A percentile compares a stretch with the other conserved stretches of the same genome.
Conservation (phyloP, 2,113 vertebrate genomes). For the Otus sunia region DNA sequence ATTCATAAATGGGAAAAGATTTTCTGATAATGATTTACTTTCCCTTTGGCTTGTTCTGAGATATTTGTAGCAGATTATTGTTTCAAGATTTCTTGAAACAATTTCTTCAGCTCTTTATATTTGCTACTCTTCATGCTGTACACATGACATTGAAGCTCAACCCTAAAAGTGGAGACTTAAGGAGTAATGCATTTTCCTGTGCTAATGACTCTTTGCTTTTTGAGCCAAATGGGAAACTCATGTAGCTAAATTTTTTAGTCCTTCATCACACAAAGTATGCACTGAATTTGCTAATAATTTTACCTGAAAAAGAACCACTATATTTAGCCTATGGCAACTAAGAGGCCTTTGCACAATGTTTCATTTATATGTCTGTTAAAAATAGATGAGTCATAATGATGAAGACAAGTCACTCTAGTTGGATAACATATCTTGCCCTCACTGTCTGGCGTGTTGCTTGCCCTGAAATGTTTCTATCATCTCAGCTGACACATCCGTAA, state of each 20-base stretch:
- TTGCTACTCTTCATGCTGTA: background rate
- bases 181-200: background rate
- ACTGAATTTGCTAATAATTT: background rate
- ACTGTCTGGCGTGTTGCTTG: background rate
- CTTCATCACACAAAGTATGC: background rate
- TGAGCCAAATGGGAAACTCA: background rate
- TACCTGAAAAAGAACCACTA: background rate
- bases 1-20: conserved; percentile 29
- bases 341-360: background rate
- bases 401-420: background rate
- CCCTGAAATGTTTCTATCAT: background rate
- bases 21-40: conserved; percentile 14
- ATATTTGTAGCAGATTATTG: conserved; percentile 26
- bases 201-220: background rate
- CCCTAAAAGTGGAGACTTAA: background rate
- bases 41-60: conserved; percentile 24
- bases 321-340: background rate
- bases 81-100: background rate
- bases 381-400: background rate
- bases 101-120: background rate
- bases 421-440: background rate
- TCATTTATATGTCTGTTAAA: conserved; percentile 3
- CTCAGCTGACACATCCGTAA: background rate
- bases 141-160: background rate
- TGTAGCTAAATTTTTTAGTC: background rate